Conservation (phyloP, 1,140 invertebrate genomes). For the Leptoteleia sp. region DNA sequence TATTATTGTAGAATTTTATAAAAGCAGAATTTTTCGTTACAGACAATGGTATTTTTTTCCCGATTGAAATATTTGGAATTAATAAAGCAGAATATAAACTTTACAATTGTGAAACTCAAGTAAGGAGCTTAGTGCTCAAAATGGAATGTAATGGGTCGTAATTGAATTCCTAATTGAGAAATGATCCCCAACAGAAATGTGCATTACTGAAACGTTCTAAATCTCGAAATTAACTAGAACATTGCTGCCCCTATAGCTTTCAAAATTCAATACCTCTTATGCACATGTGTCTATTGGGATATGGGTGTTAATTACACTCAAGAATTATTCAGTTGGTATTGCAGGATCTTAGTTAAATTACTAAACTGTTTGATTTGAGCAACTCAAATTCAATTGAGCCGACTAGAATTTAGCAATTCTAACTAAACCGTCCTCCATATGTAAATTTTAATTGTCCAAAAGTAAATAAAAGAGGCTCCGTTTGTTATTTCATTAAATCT, state of each 20-base stretch:
- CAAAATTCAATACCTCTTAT: conserved; percentile 14
- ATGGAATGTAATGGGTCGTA: conserved; percentile 31
- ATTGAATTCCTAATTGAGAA: conserved; percentile 44
- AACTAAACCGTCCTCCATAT: too few species aligned
- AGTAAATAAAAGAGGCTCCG: too few species aligned
- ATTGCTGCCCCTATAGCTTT: conserved; percentile 9
- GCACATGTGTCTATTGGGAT: neutral
- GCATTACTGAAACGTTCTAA: conserved; percentile 23
- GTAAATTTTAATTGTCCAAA: too few species aligned
- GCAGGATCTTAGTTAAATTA: too few species aligned
- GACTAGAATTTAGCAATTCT: too few species aligned
- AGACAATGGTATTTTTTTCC: too few species aligned
- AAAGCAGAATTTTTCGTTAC: too few species aligned
- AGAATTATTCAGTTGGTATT: too few species aligned
- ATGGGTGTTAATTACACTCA: neutral
- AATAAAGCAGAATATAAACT: conserved; percentile 17
- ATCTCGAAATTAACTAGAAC: conserved; percentile 23
- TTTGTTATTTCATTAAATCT: too few species aligned
- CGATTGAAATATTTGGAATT: neutral
- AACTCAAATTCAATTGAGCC: too few species aligned
- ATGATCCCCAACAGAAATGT: conserved; percentile 37
- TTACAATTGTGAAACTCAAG: conserved; percentile 8
- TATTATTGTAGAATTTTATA: too few species aligned
- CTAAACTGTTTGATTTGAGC: too few species aligned
- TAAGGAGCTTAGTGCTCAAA: conserved; percentile 19